Base-by-base conservation (phyloP, 2,113 vertebrate genomes). In the Agelaius phoeniceus region DNA sequence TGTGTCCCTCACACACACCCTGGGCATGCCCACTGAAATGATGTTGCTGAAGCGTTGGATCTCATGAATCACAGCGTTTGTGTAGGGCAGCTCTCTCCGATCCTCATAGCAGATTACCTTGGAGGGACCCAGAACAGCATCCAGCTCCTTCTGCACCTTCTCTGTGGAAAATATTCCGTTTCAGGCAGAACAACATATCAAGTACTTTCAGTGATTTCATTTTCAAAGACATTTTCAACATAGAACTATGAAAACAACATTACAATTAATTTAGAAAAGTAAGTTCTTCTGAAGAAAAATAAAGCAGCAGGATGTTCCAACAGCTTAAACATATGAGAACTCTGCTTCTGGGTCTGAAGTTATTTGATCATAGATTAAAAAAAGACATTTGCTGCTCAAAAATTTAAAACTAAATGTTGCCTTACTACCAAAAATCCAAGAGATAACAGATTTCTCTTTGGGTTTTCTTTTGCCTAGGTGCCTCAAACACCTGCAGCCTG, bases 81-180 rank as follows among this genome's bases (percentile, higher is more conserved):
- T 97, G 69, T 97, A 97, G 33, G 96, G 97, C 71, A 98, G 82
- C 2, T 55, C n/a, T 54, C 83, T 71, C 6, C 73, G 58, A 44
- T 97, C 97, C 46, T 98, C 90, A 0, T 97, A 97, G 87, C 80
- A 73, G 57, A 98, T 66, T 31, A 69, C 54, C 27, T 59, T 49
- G 65, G 87, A 92, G 13, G 86, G 58, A 13, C 92, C 76, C 76
- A 98, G 27, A 48, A 96, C 63, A 0, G 43, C 13, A 16, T 97
- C 97, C 73, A 98, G 81, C 86, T 98, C 98, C 85, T 94, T 92
- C 84, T 98, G 97, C 63, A 97, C 96, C 72, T 87, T 96, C 52
- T 97, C 97, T 98, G 88, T 4, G 3, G 51, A 92, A 88, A 91
- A 72, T 15, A 92, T 17, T 84, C 77, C 27, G 31, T 75, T 72